Evolutionary conservation across 2,797 vertebrate species (phyloP).

Genomic region (Karalla daura): DNA sequence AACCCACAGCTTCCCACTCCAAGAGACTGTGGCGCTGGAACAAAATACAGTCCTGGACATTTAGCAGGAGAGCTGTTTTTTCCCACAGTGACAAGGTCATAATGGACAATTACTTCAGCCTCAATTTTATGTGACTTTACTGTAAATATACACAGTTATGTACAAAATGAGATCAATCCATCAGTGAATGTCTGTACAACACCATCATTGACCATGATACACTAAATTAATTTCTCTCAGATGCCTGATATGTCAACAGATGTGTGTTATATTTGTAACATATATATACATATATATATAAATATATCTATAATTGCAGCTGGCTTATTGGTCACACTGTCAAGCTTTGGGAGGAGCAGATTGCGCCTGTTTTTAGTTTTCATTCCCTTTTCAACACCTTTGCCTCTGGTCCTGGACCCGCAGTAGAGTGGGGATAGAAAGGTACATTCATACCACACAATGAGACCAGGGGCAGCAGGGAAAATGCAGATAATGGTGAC

Average conservation of each 20-base stretch:
- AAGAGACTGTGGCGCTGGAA: slow-evolving; percentile 10
- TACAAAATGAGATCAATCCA: slow-evolving; percentile 2
- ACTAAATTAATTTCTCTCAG: slow-evolving; percentile 5
- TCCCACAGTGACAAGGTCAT: background rate
- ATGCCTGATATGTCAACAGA: slow-evolving; percentile 34
- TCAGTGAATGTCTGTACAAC: slow-evolving; percentile 17
- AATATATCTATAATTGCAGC: background rate
- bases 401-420: slow-evolving; percentile 1
- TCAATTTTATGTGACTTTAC: slow-evolving; percentile 23
- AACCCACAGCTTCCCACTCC: background rate
- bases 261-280: slow-evolving; percentile 18
- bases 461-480: background rate
- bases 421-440: background rate
- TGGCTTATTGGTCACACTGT: background rate
- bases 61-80: background rate
- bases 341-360: background rate
- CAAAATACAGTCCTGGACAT: background rate
- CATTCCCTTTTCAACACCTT: slow-evolving; percentile 1
- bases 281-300: too few relatives aligned
- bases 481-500: background rate
- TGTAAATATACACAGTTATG: slow-evolving; percentile 35
- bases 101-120: slow-evolving; percentile 10
- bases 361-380: slow-evolving; percentile 11
- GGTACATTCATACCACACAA: background rate
- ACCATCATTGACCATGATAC: slow-evolving; percentile 8